Conservation (phyloP, 2,113 vertebrate genomes). For the Tachycineta bicolor region DNA sequence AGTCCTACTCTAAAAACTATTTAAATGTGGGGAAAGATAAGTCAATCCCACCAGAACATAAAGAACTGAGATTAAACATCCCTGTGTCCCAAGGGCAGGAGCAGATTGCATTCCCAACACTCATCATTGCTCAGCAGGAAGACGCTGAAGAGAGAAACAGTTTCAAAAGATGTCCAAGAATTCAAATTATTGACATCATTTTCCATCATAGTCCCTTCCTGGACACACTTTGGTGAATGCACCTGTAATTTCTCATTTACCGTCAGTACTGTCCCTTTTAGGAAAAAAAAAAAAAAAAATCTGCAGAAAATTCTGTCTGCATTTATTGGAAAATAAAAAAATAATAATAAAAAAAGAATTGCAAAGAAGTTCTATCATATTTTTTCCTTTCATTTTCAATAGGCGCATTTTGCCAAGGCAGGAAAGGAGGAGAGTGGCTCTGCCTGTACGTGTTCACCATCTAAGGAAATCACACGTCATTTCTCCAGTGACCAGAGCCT, state of each 20-base stretch:
- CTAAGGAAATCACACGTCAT: neutral
- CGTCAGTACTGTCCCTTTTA: neutral
- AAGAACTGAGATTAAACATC: neutral
- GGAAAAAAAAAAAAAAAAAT: neutral
- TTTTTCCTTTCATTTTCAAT: neutral
- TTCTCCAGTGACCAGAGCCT: neutral
- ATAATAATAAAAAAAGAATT: too few species aligned
- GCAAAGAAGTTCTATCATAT: accelerated
- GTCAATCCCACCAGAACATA: accelerated
- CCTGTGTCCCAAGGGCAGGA: neutral
- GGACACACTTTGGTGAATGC: neutral
- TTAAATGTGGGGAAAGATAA: neutral
- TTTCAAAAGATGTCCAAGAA: neutral
- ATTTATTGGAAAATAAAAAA: neutral
- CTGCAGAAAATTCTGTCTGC: neutral
- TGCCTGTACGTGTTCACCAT: neutral
- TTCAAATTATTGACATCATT: neutral
- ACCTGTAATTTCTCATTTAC: neutral
- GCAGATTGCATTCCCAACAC: neutral
- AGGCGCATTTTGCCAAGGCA: neutral
- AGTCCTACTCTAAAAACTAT: neutral
- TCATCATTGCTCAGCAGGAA: neutral
- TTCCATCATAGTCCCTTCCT: neutral
- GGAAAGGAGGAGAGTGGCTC: neutral
- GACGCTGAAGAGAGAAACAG: neutral